Conservation (phyloP, 2,113 vertebrate species). For the Rhynchopsitta pachyrhyncha region DNA sequence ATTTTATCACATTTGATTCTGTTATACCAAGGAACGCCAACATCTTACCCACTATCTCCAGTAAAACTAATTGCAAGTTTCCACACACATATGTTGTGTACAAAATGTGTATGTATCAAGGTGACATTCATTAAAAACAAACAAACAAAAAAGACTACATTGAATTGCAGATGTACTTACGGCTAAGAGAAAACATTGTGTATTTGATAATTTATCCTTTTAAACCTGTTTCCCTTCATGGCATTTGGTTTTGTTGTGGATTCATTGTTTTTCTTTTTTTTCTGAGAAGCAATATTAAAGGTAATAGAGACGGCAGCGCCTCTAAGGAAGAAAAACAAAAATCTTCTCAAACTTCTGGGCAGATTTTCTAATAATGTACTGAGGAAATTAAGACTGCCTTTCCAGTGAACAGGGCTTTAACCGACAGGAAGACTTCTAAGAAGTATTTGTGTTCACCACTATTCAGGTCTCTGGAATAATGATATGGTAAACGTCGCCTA, state of each 20-base stretch:
- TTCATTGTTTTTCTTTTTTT: neutral
- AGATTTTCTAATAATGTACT: neutral
- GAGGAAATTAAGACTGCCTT: neutral
- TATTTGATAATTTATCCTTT: neutral
- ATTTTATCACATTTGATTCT: neutral
- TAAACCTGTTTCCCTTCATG: neutral
- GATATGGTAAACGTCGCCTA: neutral
- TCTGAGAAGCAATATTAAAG: neutral
- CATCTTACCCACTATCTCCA: neutral
- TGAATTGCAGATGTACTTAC: neutral
- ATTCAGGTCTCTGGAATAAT: constrained; percentile 12
- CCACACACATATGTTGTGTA: neutral
- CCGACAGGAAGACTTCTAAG: neutral
- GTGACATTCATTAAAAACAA: neutral
- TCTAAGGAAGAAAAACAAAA: neutral
- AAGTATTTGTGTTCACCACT: neutral
- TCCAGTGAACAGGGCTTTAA: neutral
- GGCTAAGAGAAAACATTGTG: neutral
- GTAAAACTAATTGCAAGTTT: neutral
- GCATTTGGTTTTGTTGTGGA: neutral
- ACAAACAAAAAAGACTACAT: neutral
- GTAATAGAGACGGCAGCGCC: neutral
- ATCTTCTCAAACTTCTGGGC: neutral
- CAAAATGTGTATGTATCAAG: neutral
- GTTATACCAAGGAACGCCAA: neutral